Conservation (phyloP, 2,113 vertebrate species). For the Phyllostomus discolor region DNA sequence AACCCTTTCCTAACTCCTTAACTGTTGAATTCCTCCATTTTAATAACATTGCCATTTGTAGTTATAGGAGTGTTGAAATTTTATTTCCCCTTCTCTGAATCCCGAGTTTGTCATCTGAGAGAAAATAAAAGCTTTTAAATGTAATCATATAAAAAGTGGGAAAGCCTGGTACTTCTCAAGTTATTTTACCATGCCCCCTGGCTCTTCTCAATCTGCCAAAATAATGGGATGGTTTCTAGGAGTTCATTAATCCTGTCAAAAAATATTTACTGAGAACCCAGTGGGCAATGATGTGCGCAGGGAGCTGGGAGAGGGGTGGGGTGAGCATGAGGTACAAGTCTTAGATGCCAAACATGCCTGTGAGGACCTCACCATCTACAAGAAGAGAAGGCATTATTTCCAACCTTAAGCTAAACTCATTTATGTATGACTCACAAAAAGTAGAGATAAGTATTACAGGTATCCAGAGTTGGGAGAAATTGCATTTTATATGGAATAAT, state of each 20-base stretch:
- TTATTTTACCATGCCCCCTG: neutral
- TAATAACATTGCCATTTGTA: constrained; percentile 42
- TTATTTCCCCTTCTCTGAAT: constrained; percentile 24
- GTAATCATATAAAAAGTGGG: neutral
- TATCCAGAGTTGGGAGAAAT: neutral
- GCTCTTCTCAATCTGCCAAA: neutral
- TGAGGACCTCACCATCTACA: neutral
- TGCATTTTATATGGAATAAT: neutral
- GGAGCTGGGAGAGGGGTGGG: neutral
- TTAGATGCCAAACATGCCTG: neutral
- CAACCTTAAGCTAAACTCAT: neutral
- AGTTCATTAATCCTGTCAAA: neutral
- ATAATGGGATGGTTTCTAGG: neutral
- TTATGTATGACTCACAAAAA: neutral
- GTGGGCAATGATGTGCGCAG: neutral
- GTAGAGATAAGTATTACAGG: neutral
- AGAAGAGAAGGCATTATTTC: neutral
- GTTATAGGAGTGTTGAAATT: constrained; percentile 29
- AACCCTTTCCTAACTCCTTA: neutral
- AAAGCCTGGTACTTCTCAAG: neutral
- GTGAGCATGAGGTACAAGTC: neutral
- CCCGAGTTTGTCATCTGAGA: constrained; percentile 25
- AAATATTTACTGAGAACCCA: neutral
- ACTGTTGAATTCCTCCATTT: constrained; percentile 43
- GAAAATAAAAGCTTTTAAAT: constrained; percentile 23